Conservation (phyloP, 2,888 invertebrate species). For the Parapristionchus giblindavisi region DNA sequence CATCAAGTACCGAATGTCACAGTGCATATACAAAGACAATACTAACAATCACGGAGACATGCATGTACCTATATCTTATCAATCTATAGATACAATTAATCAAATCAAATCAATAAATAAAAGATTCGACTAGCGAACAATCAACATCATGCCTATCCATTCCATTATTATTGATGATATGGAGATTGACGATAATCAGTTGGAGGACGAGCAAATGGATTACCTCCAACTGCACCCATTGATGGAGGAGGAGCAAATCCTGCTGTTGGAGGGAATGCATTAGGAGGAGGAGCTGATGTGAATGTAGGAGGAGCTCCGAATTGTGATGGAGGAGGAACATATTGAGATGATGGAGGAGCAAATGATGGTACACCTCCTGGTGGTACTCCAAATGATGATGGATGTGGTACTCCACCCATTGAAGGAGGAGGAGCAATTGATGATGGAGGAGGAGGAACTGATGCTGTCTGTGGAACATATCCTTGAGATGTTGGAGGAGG, state of each 20-base stretch:
- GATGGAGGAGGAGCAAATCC: conserved; percentile 36
- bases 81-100: conserved; percentile 4
- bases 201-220: conserved; percentile 56
- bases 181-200: conserved; percentile 53
- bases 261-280: conserved; percentile 36
- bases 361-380: conserved; percentile 39
- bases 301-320: conserved; percentile 37
- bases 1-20: conserved; percentile 32
- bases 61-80: no score
- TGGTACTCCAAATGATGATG: conserved; percentile 36
- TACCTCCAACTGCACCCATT: conserved; percentile 48
- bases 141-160: conserved; percentile 6
- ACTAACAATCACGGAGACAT: no score
- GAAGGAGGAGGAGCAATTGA: conserved; percentile 40
- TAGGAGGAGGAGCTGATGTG: conserved; percentile 43
- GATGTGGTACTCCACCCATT: no score
- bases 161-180: conserved; percentile 47
- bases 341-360: conserved; percentile 8
- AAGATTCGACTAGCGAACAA: conserved; percentile 18
- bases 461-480: conserved; percentile 28
- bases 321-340: conserved; percentile 20
- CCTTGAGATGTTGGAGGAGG: conserved; percentile 36
- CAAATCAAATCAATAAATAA: conserved; percentile 16
- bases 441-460: conserved; percentile 17
- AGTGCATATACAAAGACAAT: conserved; percentile 14